phyloP scores from a whole-genome alignment of 2,888 invertebrate species.

The Drosophila subsilvestris region DNA sequence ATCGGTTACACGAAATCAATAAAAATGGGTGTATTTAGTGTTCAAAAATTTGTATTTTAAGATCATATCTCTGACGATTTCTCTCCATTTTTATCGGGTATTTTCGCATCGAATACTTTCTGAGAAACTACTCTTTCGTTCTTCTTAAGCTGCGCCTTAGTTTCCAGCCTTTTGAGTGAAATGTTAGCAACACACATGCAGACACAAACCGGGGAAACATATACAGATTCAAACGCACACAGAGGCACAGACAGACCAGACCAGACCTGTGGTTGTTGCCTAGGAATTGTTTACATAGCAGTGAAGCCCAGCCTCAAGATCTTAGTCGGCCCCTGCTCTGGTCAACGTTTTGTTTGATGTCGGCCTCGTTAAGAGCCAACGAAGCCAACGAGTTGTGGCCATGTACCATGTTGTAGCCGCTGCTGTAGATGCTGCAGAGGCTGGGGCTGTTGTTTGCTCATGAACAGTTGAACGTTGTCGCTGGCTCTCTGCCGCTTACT shows the following conservation, averaged over 20 bases:
- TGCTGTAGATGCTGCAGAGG: constrained; percentile 31
- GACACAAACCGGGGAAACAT: constrained; percentile 13
- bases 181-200: constrained; percentile 64
- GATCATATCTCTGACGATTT: neutral
- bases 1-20: neutral
- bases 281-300: constrained; percentile 79
- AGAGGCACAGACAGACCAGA: constrained; percentile 29
- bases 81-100: constrained; percentile 23
- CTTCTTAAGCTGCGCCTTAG: constrained; percentile 52
- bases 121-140: neutral
- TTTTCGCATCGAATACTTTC: constrained; percentile 2
- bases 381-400: constrained; percentile 79
- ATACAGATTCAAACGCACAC: constrained; percentile 21
- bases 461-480: constrained; percentile 70
- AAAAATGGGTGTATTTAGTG: neutral
- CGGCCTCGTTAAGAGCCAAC: constrained; percentile 82
- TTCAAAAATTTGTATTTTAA: neutral
- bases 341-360: constrained; percentile 80
- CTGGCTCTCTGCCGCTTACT: constrained; percentile 66
- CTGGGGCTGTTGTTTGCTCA: constrained; percentile 64
- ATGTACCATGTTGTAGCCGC: constrained; percentile 53
- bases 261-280: constrained; percentile 47
- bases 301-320: constrained; percentile 49
- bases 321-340: constrained; percentile 53
- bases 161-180: constrained; percentile 71